phyloP scores from a whole-genome alignment of 2,113 vertebrate species.

The Aptenodytes patagonicus region DNA sequence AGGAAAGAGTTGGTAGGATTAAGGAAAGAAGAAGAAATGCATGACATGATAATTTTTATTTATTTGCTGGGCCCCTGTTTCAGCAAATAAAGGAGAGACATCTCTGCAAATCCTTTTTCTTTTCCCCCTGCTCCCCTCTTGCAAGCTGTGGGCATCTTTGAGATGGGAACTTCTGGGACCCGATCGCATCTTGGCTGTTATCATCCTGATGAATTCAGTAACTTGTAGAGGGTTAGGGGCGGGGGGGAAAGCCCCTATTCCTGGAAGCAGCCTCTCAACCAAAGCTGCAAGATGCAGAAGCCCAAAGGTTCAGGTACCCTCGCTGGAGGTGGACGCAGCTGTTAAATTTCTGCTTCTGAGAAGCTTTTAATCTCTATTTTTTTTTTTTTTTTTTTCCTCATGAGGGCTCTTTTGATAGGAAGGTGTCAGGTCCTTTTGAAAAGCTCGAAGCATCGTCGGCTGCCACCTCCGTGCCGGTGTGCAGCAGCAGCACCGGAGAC shows the following conservation, averaged over 20 bases:
- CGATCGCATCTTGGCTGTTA: neutral
- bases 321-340: neutral
- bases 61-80: neutral
- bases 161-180: neutral
- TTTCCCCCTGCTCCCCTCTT: neutral
- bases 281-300: neutral
- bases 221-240: fast-evolving
- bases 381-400: neutral
- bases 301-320: neutral
- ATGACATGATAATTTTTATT: fast-evolving
- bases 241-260: neutral
- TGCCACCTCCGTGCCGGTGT: fast-evolving
- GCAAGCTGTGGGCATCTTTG: neutral
- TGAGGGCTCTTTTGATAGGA: neutral
- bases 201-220: neutral
- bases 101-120: neutral
- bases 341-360: neutral
- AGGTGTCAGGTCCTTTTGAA: neutral
- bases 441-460: fast-evolving
- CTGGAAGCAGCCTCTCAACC: neutral
- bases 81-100: neutral
- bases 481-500: neutral
- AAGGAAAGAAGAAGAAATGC: neutral
- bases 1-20: neutral
- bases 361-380: neutral